Evolutionary conservation across 2,888 invertebrate genomes (phyloP).

Genomic region (Drosophila hamatofila): DNA sequence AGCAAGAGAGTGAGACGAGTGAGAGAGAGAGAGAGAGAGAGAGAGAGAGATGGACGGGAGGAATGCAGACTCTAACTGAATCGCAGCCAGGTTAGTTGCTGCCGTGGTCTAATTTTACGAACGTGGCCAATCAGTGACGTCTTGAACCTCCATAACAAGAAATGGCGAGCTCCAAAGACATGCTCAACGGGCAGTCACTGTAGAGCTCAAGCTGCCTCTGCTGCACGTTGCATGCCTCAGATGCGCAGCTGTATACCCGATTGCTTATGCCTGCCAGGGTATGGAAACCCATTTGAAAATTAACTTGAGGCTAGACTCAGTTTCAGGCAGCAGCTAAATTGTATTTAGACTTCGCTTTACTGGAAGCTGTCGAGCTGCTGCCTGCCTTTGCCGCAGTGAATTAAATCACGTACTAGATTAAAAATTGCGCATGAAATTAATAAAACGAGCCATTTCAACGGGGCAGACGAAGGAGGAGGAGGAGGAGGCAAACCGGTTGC

Average conservation of each 20-base stretch:
- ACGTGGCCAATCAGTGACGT: constrained; percentile 78
- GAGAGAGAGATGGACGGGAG: not conserved
- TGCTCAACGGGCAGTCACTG: not conserved
- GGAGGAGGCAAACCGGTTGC: constrained; percentile 54
- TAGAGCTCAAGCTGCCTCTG: not conserved
- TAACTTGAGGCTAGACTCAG: constrained; percentile 77
- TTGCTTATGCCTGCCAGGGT: not conserved
- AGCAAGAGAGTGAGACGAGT: too few relatives aligned
- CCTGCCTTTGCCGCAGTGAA: constrained; percentile 57
- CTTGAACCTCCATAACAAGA: constrained; percentile 47
- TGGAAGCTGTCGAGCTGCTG: constrained; percentile 24
- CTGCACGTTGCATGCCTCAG: not conserved
- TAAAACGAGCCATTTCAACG: constrained; percentile 60
- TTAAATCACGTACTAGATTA: constrained; percentile 85
- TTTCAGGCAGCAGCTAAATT: constrained; percentile 63
- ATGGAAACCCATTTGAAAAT: constrained; percentile 80
- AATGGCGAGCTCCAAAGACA: not conserved
- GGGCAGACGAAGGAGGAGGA: not conserved
- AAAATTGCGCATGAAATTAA: constrained; percentile 85
- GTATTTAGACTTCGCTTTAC: constrained; percentile 70
- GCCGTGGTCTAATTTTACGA: constrained; percentile 72
- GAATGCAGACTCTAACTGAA: not conserved
- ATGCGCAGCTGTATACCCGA: not conserved
- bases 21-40: too few relatives aligned
- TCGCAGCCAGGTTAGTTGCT: constrained; percentile 20